Percentiles rank a stretch among this genome's conserved stretches.
These are phyloP conservation scores for Pemphigus obesinymphae DNA, from an alignment of 1,140 invertebrate genomes.

Conservation along the genomic window DNA sequence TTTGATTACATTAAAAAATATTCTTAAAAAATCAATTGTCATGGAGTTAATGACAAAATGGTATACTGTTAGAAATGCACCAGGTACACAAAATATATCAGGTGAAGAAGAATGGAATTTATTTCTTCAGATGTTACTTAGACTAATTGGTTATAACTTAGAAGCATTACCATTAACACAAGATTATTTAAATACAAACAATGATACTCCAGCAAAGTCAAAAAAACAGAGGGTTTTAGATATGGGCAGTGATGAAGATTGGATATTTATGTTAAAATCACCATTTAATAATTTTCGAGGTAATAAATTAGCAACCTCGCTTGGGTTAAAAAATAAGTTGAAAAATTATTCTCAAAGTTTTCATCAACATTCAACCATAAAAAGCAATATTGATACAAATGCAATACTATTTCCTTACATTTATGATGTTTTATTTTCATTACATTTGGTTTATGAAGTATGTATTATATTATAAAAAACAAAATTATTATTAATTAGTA, in stretches of 20 bases:
- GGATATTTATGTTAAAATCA: conserved; percentile 66
- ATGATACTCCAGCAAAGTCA: conserved; percentile 52
- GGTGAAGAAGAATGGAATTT: conserved; percentile 75
- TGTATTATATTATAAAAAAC: neutral
- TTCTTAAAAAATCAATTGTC: conserved; percentile 69
- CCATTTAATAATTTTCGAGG: conserved; percentile 53
- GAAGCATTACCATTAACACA: conserved; percentile 58
- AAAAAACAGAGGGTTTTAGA: conserved; percentile 62
- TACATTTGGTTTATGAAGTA: conserved; percentile 84
- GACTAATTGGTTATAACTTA: conserved; percentile 68
- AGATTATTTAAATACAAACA: conserved; percentile 53
- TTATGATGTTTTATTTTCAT: conserved; percentile 67
- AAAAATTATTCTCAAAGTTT: conserved; percentile 42
- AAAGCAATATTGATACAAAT: conserved; percentile 59
- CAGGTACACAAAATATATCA: conserved; percentile 73
- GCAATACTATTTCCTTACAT: conserved; percentile 70
- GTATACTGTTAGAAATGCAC: conserved; percentile 81
- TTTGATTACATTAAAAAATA: conserved; percentile 65
- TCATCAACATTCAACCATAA: conserved; percentile 47
- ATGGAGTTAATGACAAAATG: conserved; percentile 76
- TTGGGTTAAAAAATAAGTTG: conserved; percentile 36
- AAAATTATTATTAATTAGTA: neutral
- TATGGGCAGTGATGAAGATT: conserved; percentile 60
- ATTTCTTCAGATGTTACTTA: conserved; percentile 57
- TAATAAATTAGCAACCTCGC: conserved; percentile 37